phyloP scores from a whole-genome alignment of 2,888 invertebrate species.

The Panopea generosa region DNA sequence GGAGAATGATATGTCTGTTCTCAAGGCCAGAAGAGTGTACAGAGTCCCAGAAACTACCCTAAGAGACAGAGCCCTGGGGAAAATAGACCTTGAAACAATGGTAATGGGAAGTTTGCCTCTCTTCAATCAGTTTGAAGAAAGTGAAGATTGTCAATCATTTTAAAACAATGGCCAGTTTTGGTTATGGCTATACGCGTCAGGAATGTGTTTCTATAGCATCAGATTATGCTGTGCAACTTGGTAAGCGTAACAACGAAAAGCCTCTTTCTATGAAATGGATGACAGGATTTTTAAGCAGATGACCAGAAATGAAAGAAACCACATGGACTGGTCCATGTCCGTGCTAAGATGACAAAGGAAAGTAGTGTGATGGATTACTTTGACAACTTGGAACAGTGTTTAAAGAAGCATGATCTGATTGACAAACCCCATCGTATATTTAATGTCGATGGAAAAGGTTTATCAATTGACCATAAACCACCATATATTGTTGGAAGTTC shows the following conservation, averaged over 20 bases:
- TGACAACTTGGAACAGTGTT: slow-evolving; percentile 7
- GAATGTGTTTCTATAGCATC: slow-evolving; percentile 27
- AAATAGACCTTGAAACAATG: slow-evolving; percentile 19
- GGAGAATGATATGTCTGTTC: slow-evolving; percentile 23
- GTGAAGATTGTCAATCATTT: slow-evolving; percentile 21
- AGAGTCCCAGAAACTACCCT: slow-evolving; percentile 21
- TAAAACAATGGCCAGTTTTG: slow-evolving; percentile 28
- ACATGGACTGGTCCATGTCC: slow-evolving; percentile 14
- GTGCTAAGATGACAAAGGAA: slow-evolving; percentile 30
- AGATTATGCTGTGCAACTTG: slow-evolving; percentile 29
- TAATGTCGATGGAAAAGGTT: slow-evolving; percentile 52
- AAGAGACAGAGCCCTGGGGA: slow-evolving; percentile 23
- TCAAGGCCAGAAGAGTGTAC: slow-evolving; percentile 13
- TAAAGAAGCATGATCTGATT: slow-evolving; percentile 15
- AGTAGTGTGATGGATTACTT: slow-evolving; percentile 14
- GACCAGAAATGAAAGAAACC: slow-evolving; percentile 31
- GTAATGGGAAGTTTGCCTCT: slow-evolving; percentile 19
- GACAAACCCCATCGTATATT: slow-evolving; percentile 42
- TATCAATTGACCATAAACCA: slow-evolving; percentile 32
- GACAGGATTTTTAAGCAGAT: slow-evolving; percentile 11
- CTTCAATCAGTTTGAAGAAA: slow-evolving; percentile 22
- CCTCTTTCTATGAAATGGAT: slow-evolving; percentile 27
- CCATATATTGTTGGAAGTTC: slow-evolving; percentile 23
- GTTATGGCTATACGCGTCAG: slow-evolving; percentile 34
- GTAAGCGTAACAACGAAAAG: slow-evolving; percentile 19